These are phyloP conservation scores for Gasterosteus nipponicus DNA, from an alignment of 2,113 vertebrate species.

Conservation along the genomic window DNA sequence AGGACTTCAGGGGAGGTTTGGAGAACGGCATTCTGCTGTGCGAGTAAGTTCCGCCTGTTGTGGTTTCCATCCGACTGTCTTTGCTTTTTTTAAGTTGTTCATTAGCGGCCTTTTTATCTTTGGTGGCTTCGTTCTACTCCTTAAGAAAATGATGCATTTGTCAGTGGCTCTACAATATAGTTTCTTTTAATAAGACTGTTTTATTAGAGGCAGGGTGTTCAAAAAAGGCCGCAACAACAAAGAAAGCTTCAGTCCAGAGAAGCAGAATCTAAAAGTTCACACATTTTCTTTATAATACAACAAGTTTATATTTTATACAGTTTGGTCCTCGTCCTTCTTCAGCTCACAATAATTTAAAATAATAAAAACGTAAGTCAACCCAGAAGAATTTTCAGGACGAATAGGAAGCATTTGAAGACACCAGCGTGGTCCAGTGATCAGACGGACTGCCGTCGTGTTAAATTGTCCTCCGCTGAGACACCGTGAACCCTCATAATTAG, in stretches of 20 bases:
- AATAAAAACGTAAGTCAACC: not conserved
- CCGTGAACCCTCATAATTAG: slow-evolving; percentile 18
- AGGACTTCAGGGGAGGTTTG: slow-evolving; percentile 89
- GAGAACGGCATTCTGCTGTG: slow-evolving; percentile 96
- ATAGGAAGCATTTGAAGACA: not conserved
- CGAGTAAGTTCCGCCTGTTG: slow-evolving; percentile 87
- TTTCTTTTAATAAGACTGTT: not conserved
- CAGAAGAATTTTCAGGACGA: not conserved
- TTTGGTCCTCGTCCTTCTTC: not conserved
- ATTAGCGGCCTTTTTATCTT: not conserved
- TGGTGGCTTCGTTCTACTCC: not conserved
- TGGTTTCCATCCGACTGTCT: not conserved
- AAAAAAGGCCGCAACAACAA: not conserved
- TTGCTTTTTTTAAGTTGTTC: not conserved
- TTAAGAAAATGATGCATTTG: not conserved
- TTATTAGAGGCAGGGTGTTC: not conserved
- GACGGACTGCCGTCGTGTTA: not conserved
- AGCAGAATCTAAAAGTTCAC: not conserved
- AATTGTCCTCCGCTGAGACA: slow-evolving; percentile 15
- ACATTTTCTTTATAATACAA: not conserved
- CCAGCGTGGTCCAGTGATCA: slow-evolving; percentile 17
- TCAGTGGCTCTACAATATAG: not conserved
- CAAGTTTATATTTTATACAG: not conserved
- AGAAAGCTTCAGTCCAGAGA: not conserved
- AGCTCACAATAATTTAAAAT: not conserved